Base-by-base conservation (phyloP, 37 sponge, comb jelly and placozoan species). In the Cliona cf. orientalis region DNA sequence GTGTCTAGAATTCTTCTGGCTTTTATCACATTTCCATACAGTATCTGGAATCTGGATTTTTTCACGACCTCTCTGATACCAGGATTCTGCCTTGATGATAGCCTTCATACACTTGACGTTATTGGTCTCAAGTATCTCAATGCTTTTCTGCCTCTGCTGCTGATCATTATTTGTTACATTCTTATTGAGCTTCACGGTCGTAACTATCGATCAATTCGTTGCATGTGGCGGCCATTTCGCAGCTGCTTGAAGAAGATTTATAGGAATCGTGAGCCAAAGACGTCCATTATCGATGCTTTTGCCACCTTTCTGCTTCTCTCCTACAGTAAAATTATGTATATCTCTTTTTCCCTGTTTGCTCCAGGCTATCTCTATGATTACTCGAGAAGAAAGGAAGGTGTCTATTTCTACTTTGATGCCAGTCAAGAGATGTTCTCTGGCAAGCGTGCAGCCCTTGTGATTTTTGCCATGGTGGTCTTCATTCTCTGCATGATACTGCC, bases 31-130 rank as follows among this genome's bases (percentile, higher is more conserved):
- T 0, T 55, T 37, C 33, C 58, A 2, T 90, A 90, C 37, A 58
- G 45, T 19, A 61, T 90, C 38, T 84, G 84, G 90, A 84, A 90
- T n/a, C 36, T 90, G 70, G 79, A 90, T 45, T 74, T 90, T 57
- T 80, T 90, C n/a, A n/a, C 35, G 2, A 0, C 25, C 25, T 2
- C 59, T 23, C 14, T 49, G 14, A 49, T 74, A 25, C 82, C 71
- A 22, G 41, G 44, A 12, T 32, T 78, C 9, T 90, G 90, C 55
- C 62, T 90, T 25, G 41, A 40, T 5, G 49, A 63, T 0, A 1
- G 40, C 14, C 32, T 71, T 11, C 72, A 22, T 21, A 43, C 75
- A 2, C 25, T 84, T 6, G 32, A 42, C 2, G 69, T 74, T 1
- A 34, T 90, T 2, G 34, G 39, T 19, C 35, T 84, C 33, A 44